phyloP scores from a whole-genome alignment of 2,113 vertebrate species.

The Nymphicus hollandicus region DNA sequence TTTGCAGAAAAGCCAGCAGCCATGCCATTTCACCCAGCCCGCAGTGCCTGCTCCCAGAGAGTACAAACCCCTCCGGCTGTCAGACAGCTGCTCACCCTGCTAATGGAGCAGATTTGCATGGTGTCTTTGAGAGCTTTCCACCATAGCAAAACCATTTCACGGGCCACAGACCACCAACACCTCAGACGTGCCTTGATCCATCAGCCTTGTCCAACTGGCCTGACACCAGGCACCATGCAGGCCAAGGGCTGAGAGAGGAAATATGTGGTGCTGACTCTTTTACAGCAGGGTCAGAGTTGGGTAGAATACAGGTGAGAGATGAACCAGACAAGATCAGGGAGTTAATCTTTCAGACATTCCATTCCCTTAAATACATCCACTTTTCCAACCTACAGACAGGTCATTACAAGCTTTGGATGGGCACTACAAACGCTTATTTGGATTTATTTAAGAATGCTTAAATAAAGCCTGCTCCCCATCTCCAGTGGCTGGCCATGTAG shows the following conservation, averaged over 20 bases:
- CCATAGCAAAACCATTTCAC: conserved; percentile 44
- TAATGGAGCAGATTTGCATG: neutral
- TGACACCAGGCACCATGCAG: neutral
- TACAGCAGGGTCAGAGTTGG: neutral
- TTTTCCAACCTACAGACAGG: neutral
- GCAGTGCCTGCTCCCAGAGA: neutral
- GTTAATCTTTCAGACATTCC: neutral
- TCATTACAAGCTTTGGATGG: neutral
- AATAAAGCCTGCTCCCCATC: neutral
- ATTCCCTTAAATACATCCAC: neutral
- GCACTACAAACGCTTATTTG: neutral
- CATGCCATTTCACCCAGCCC: neutral
- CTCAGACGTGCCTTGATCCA: neutral
- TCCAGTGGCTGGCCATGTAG: neutral
- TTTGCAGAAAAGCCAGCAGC: neutral
- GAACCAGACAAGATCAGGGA: neutral
- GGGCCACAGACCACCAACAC: neutral
- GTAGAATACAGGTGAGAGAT: neutral
- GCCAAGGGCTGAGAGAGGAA: neutral
- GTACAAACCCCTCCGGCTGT: neutral
- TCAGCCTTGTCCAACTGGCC: neutral
- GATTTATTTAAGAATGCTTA: neutral
- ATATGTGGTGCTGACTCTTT: neutral
- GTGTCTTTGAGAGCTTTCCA: neutral
- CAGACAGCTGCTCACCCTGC: neutral